A percentile compares a stretch with the other conserved stretches of the same genome.
Evolutionary conservation across 2,888 invertebrate genomes (phyloP).

Genomic region (Ormyrus rosae): DNA sequence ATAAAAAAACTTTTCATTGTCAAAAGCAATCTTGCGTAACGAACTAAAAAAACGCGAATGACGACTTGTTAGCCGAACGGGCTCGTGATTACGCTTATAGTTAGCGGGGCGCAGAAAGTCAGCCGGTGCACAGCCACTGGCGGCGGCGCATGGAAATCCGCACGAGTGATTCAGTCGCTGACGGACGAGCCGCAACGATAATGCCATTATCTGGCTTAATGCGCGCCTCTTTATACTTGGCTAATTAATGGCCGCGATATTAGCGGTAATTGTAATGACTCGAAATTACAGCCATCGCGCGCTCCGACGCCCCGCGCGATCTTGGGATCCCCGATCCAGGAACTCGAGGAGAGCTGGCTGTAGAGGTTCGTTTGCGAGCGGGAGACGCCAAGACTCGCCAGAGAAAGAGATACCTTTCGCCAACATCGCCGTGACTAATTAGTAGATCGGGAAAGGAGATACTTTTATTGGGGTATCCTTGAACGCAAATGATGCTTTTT

Average conservation of each 20-base stretch:
- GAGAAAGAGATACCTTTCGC: conserved; percentile 31
- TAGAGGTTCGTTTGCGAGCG: background rate
- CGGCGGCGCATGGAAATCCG: conserved; percentile 21
- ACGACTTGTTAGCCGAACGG: conserved; percentile 40
- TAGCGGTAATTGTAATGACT: conserved; percentile 74
- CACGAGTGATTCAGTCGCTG: conserved; percentile 26
- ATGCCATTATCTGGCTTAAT: conserved; percentile 72
- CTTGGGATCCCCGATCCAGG: background rate
- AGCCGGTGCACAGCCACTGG: background rate
- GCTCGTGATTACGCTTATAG: conserved; percentile 37
- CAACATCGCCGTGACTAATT: conserved; percentile 46
- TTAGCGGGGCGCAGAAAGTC: conserved; percentile 30
- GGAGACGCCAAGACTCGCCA: background rate
- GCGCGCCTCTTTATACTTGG: conserved; percentile 70
- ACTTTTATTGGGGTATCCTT: conserved; percentile 35
- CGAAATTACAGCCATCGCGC: conserved; percentile 71
- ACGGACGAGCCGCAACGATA: conserved; percentile 66
- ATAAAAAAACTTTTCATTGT: conserved; percentile 49
- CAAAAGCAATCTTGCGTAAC: conserved; percentile 48
- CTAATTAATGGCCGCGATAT: conserved; percentile 73
- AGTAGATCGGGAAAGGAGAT: conserved; percentile 30
- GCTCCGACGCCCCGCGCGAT: conserved; percentile 64
- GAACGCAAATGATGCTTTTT: conserved; percentile 20
- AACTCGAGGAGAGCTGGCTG: conserved; percentile 1
- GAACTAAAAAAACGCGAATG: conserved; percentile 37